Conservation (phyloP, 37 sponge, comb jelly and placozoan genomes). For the Diacarnus erythraeanus region DNA sequence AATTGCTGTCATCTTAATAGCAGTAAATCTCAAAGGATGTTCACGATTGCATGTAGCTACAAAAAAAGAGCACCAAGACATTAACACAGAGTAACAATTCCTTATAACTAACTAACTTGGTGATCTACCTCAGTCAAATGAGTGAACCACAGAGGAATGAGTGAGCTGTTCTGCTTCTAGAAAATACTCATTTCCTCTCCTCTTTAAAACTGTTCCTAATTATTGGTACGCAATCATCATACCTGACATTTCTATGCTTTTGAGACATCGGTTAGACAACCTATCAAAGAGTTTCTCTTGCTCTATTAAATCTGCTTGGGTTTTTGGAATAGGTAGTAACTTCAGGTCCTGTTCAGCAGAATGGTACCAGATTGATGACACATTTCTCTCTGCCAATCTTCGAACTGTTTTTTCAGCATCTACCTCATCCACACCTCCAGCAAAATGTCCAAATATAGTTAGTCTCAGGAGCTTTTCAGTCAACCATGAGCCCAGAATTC, state of each 20-base stretch:
- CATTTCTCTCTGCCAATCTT: conserved; percentile 14
- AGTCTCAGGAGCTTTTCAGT: conserved; percentile 30
- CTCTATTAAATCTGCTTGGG: neutral
- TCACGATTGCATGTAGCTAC: conserved; percentile 24
- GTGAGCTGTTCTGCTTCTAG: too few species aligned
- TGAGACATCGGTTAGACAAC: conserved; percentile 16
- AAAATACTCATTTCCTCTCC: too few species aligned
- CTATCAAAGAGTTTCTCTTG: conserved; percentile 21
- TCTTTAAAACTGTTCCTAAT: too few species aligned
- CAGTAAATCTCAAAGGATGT: conserved; percentile 14
- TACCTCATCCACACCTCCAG: conserved; percentile 43
- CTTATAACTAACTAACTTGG: neutral
- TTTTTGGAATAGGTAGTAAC: conserved; percentile 12
- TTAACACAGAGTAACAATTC: neutral
- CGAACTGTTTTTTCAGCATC: neutral
- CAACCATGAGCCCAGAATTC: conserved; percentile 37
- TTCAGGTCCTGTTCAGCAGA: conserved; percentile 51
- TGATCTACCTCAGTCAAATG: too few species aligned
- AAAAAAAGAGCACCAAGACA: neutral
- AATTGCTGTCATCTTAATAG: conserved; percentile 54
- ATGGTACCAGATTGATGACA: conserved; percentile 47
- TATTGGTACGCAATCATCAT: neutral
- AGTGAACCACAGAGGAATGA: too few species aligned
- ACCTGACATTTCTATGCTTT: conserved; percentile 48
- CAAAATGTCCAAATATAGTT: conserved; percentile 73